These are phyloP conservation scores for Ormyrus pomaceus DNA, from an alignment of 2,888 invertebrate genomes.

Conservation along the genomic window DNA sequence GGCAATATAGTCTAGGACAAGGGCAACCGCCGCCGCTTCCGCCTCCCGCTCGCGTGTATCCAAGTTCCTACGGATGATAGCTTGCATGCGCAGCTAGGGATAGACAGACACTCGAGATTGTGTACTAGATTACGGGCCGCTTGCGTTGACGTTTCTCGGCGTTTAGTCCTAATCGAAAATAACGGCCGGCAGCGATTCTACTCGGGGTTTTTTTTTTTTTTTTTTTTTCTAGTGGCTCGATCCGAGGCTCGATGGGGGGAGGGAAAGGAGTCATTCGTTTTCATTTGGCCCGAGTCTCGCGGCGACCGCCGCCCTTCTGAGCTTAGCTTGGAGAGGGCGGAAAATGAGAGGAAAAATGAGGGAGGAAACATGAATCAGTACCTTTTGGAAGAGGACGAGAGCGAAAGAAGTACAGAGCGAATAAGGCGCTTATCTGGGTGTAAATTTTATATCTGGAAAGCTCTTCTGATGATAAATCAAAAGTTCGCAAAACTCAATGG, in stretches of 20 bases:
- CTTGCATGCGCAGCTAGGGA: not conserved
- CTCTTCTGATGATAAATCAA: no score
- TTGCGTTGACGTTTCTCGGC: conserved; percentile 49
- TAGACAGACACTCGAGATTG: not conserved
- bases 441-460: no score
- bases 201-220: not conserved
- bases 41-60: not conserved
- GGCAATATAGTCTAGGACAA: conserved; percentile 8
- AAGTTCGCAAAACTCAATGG: no score
- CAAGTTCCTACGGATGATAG: not conserved
- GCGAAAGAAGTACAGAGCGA: not conserved
- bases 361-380: not conserved
- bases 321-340: conserved; percentile 1
- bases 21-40: not conserved
- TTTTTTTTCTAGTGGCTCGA: not conserved
- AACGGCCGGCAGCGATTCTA: conserved; percentile 36
- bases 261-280: conserved; percentile 55
- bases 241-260: conserved; percentile 4
- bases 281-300: conserved; percentile 40
- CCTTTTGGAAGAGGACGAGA: not conserved
- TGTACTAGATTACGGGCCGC: no score
- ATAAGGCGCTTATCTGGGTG: no score
- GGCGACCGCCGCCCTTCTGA: conserved; percentile 8
- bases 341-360: conserved; percentile 20
- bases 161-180: conserved; percentile 59